Percentiles rank a stretch among this genome's conserved stretches.
Evolutionary conservation across 2,888 invertebrate species (phyloP).

Genomic region (Eilema sororculum): DNA sequence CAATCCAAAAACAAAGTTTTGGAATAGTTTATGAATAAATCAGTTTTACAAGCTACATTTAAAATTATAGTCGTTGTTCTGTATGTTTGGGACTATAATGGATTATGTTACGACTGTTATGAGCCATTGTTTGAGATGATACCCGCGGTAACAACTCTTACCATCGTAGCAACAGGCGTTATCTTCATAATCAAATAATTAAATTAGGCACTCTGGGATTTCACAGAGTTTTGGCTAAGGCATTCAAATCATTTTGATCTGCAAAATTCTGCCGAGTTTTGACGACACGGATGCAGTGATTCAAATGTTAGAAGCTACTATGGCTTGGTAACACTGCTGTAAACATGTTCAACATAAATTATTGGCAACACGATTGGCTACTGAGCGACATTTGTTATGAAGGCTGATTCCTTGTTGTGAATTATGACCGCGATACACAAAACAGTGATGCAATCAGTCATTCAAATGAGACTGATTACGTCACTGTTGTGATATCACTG

Average conservation of each 20-base stretch:
- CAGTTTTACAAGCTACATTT: background rate
- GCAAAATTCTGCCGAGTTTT: background rate
- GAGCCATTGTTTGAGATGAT: background rate
- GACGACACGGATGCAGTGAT: background rate
- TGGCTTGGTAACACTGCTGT: too few relatives aligned
- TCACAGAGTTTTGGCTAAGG: background rate
- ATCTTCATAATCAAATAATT: background rate
- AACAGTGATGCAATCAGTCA: background rate
- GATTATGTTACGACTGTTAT: background rate
- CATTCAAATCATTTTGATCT: background rate
- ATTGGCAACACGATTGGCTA: background rate
- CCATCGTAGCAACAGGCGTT: background rate
- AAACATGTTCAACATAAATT: background rate
- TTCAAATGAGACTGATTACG: background rate
- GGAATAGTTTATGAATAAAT: background rate
- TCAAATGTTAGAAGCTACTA: background rate
- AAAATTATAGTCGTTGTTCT: background rate
- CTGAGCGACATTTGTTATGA: background rate
- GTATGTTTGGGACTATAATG: background rate
- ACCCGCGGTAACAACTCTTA: conserved; percentile 1
- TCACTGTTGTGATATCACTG: too few relatives aligned
- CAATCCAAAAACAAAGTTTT: too few relatives aligned
- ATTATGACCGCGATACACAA: background rate
- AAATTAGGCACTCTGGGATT: too few relatives aligned
- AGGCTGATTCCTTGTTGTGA: background rate